phyloP scores from a whole-genome alignment of 1,140 invertebrate species.

The Parapsyche elsis region DNA sequence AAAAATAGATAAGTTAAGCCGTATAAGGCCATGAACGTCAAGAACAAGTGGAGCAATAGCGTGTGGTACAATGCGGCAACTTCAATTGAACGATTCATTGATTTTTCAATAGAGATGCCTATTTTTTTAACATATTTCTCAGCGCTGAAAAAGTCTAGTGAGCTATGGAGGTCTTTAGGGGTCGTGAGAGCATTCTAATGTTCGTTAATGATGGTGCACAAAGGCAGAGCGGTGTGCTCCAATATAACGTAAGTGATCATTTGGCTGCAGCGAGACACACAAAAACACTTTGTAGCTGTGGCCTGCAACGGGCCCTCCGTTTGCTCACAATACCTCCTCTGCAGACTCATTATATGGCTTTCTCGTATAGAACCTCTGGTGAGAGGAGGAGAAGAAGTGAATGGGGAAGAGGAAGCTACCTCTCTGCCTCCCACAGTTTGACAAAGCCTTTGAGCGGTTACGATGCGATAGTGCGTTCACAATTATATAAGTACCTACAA shows the following conservation, averaged over 20 bases:
- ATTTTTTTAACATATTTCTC: background rate
- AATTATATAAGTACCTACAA: background rate
- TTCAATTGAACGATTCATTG: background rate
- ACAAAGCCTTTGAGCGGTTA: background rate
- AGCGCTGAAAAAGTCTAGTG: background rate
- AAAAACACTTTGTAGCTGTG: conserved; percentile 25
- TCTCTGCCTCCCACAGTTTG: too few species aligned
- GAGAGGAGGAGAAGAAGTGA: background rate
- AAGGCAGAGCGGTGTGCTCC: conserved; percentile 3
- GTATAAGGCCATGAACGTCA: background rate
- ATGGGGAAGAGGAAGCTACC: background rate
- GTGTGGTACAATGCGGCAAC: too few species aligned
- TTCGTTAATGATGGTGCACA: conserved; percentile 33
- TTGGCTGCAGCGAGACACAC: conserved; percentile 15
- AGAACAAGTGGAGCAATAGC: too few species aligned
- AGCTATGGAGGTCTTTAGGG: background rate
- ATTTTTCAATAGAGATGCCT: background rate
- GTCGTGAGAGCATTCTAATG: background rate
- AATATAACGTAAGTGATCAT: conserved; percentile 39
- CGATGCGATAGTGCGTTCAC: conserved; percentile 10
- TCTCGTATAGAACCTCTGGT: background rate
- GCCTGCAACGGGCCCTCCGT: background rate
- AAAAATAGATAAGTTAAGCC: too few species aligned
- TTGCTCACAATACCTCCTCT: conserved; percentile 27
- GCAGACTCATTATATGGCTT: conserved; percentile 21